These are phyloP conservation scores for Lepidocyrtinus sp. DNA, from an alignment of 2,888 invertebrate genomes.

Conservation along the genomic window DNA sequence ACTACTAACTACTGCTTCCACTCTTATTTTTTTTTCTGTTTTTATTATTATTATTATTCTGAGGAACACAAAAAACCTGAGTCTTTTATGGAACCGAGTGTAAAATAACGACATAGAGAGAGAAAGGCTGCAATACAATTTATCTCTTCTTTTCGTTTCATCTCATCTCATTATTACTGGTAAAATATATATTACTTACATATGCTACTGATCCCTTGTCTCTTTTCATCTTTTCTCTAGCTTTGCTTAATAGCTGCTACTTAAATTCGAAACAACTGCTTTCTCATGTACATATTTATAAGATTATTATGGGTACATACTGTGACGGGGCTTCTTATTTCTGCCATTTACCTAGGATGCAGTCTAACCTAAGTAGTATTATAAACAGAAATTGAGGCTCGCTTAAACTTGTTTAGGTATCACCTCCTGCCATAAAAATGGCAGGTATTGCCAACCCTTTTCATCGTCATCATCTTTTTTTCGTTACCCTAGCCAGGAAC, in stretches of 20 bases:
- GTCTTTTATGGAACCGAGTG: background rate
- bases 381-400: conserved; percentile 41
- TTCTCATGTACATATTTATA: conserved; percentile 7
- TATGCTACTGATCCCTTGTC: conserved; percentile 62
- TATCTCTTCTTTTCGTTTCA: conserved; percentile 48
- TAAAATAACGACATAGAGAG: conserved; percentile 33
- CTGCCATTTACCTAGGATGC: background rate
- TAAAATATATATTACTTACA: conserved; percentile 62
- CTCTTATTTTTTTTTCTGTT: background rate
- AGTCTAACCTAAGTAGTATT: background rate
- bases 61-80: background rate
- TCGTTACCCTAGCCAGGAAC: background rate
- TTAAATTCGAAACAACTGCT: conserved; percentile 45
- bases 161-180: conserved; percentile 60
- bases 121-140: conserved; percentile 57
- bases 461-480: background rate
- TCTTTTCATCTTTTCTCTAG: conserved; percentile 61
- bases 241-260: conserved; percentile 43
- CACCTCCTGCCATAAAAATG: conserved; percentile 4
- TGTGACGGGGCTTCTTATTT: background rate
- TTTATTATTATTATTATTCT: background rate
- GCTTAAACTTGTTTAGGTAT: conserved; percentile 24
- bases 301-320: background rate
- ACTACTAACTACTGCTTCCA: background rate
- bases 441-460: conserved; percentile 21